phyloP scores from a whole-genome alignment of 2,113 vertebrate genomes.

The Gracilinanus agilis region DNA sequence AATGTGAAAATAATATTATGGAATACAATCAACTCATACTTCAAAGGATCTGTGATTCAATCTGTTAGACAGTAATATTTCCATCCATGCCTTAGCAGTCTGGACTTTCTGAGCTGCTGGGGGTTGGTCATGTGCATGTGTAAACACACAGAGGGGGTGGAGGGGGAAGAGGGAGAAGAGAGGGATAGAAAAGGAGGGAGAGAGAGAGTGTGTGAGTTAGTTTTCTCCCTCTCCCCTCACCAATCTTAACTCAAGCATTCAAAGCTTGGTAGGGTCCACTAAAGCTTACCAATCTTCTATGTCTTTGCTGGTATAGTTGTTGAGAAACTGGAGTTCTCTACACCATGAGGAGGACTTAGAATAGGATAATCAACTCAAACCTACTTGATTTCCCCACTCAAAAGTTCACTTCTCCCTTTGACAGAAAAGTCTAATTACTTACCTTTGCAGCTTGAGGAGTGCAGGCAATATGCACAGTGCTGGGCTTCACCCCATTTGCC shows the following conservation, averaged over 20 bases:
- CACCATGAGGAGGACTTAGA: neutral
- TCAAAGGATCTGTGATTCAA: neutral
- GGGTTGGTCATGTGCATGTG: too few relatives aligned
- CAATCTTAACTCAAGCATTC: too few relatives aligned
- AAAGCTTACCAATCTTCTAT: neutral
- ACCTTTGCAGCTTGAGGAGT: constrained; percentile 99
- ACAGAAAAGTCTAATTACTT: constrained; percentile 57
- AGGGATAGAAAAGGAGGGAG: too few relatives aligned
- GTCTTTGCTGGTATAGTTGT: neutral
- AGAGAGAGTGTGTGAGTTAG: too few relatives aligned
- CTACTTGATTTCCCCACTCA: neutral
- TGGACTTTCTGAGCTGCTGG: neutral
- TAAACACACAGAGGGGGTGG: too few relatives aligned
- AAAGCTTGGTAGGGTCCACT: neutral
- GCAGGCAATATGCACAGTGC: constrained; percentile 97
- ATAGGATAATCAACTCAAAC: neutral
- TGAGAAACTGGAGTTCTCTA: neutral
- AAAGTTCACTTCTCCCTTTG: neutral
- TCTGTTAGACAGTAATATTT: neutral
- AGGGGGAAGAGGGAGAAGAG: too few relatives aligned
- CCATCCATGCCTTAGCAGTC: neutral
- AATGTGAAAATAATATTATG: constrained; percentile 35
- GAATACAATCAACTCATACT: constrained; percentile 32
- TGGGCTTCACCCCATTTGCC: constrained; percentile 98
- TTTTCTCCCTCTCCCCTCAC: too few relatives aligned